Evolutionary conservation across 2,888 invertebrate genomes (phyloP), one percentile per base, ranked within the genome.

Genomic region (Agrotis clavis): DNA sequence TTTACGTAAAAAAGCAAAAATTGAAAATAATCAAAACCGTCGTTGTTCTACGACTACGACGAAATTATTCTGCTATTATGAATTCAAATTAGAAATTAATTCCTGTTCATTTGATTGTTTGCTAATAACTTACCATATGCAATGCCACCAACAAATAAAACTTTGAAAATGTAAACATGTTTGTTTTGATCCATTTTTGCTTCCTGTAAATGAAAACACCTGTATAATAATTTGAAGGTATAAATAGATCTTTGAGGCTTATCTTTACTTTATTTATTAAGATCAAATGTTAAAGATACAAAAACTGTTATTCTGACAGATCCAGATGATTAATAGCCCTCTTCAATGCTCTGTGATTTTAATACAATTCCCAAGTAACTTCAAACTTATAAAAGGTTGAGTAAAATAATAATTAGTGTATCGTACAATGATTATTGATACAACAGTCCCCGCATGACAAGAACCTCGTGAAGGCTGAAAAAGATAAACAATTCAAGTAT

Each of bases 131-230:
- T 77, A 92, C 93, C 93, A 50, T 87, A 62, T 48, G 85, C 84
- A 67, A 93, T 87, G 13, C 90, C 88, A 14, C 77, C 64, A 4
- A 88, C 87, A 79, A 93, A 90, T n/a, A 92, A 71, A 53, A 90
- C 78, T 68, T 92, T 90, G n/a, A 90, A 72, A 4, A 79, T 45
- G 66, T 89, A 91, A 9, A 89, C 80, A 53, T 88, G 83, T 25
- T 76, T 54, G 1, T 74, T 65, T 16, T 83, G 82, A 63, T 89
- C 83, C 81, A 90, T 87, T 45, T 84, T 86, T 35, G 65, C 61
- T 83, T 79, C 56, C 90, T 92, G 81, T 35, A 76, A 88, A 83
- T 63, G 35, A 13, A 69, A 51, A 25, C 3, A 64, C n/a, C 19
- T 18, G 6, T 4, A 14, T 47, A 47, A 13, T n/a, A 7, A 70